Conservation (phyloP, 1,140 invertebrate genomes). For the Pectinophora gossypiella region DNA sequence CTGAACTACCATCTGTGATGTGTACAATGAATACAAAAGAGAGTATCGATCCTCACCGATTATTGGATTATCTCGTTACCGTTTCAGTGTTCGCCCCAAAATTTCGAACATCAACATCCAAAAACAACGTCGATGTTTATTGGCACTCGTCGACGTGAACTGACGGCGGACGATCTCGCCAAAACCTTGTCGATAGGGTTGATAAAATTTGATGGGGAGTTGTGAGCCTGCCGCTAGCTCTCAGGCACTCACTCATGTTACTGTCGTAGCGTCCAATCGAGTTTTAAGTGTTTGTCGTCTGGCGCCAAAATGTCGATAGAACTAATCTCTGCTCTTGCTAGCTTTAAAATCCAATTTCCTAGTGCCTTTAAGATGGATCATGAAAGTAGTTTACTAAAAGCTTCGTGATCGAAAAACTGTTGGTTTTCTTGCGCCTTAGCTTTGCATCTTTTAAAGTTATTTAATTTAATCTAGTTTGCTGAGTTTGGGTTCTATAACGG, state of each 20-base stretch:
- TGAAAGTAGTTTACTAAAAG: too few species aligned
- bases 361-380: neutral
- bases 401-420: too few species aligned
- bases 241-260: constrained; percentile 34
- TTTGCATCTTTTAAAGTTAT: too few species aligned
- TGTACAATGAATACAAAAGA: too few species aligned
- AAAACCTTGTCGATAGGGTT: constrained; percentile 61
- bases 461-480: too few species aligned
- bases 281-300: constrained; percentile 28
- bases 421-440: too few species aligned
- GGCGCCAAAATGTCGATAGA: constrained; percentile 2
- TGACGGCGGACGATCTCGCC: constrained; percentile 32
- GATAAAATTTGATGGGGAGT: constrained; percentile 64
- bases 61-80: constrained; percentile 6
- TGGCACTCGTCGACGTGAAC: constrained; percentile 22
- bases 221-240: constrained; percentile 20
- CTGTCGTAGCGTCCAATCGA: constrained; percentile 33
- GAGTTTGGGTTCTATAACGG: too few species aligned
- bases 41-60: too few species aligned
- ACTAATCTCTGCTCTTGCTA: neutral
- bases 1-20: too few species aligned
- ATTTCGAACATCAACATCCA: constrained; percentile 2
- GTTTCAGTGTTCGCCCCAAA: constrained; percentile 5
- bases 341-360: neutral
- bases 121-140: constrained; percentile 16